Percentiles rank a stretch among this genome's conserved stretches.
These are phyloP conservation scores for Dynastes tityus DNA, from an alignment of 2,888 invertebrate genomes.

Conservation along the genomic window DNA sequence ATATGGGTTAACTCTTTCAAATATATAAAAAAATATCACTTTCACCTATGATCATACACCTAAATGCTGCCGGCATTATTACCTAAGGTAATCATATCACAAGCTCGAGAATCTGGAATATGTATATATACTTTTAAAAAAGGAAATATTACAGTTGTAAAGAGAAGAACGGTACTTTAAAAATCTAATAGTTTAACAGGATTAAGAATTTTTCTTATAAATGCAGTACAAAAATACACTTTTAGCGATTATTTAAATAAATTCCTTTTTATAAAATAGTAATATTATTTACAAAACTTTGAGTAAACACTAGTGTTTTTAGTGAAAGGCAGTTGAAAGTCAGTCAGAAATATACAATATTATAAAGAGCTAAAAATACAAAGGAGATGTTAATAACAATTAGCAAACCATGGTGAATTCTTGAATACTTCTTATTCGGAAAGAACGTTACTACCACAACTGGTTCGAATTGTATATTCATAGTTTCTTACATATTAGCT, in stretches of 20 bases:
- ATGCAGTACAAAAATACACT: constrained; percentile 40
- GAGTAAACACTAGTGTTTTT: constrained; percentile 37
- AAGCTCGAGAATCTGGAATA: constrained; percentile 52
- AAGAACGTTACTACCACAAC: too few relatives aligned
- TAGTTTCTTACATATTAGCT: too few relatives aligned
- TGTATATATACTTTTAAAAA: constrained; percentile 28
- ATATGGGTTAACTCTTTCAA: constrained; percentile 60
- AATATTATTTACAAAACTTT: constrained; percentile 43
- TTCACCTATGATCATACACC: constrained; percentile 54
- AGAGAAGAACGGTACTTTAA: constrained; percentile 32
- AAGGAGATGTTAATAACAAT: constrained; percentile 24
- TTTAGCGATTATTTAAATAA: constrained; percentile 22
- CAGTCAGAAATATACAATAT: constrained; percentile 40
- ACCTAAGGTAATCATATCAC: constrained; percentile 52
- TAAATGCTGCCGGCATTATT: constrained; percentile 52
- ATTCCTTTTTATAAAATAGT: constrained; percentile 27
- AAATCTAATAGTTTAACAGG: constrained; percentile 33
- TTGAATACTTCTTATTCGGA: too few relatives aligned
- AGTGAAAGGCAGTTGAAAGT: constrained; percentile 49
- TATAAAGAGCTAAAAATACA: constrained; percentile 23
- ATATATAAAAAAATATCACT: constrained; percentile 60
- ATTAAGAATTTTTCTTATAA: constrained; percentile 28
- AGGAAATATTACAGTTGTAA: constrained; percentile 26
- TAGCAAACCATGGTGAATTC: too few relatives aligned
- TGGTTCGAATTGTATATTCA: too few relatives aligned